These are phyloP conservation scores for Thrips palmi DNA, from an alignment of 1,140 invertebrate genomes.

Conservation along the genomic window DNA sequence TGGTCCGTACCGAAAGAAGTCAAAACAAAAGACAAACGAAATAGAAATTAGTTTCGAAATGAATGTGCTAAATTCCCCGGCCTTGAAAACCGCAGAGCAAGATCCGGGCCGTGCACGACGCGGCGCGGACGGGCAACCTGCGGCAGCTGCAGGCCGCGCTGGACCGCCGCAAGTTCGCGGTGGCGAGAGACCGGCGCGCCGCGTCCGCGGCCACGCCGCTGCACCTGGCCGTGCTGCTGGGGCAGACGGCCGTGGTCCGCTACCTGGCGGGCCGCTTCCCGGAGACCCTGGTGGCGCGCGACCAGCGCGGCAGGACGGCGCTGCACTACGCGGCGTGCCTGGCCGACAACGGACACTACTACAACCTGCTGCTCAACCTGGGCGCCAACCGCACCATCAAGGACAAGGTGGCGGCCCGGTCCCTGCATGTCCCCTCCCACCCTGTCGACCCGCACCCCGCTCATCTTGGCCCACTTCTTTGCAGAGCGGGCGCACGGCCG, in stretches of 20 bases:
- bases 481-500: constrained; percentile 52
- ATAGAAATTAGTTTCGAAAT: background rate
- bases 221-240: constrained; percentile 77
- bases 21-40: constrained; percentile 1
- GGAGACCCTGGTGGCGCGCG: constrained; percentile 53
- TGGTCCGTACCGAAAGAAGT: constrained; percentile 45
- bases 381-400: constrained; percentile 63
- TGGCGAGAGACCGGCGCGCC: constrained; percentile 59
- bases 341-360: constrained; percentile 73
- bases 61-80: background rate
- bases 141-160: constrained; percentile 66
- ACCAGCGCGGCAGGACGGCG: constrained; percentile 68
- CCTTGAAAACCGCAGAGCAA: constrained; percentile 43
- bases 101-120: constrained; percentile 70
- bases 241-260: constrained; percentile 31
- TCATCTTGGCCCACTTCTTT: constrained; percentile 14
- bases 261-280: constrained; percentile 45
- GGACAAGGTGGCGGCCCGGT: constrained; percentile 50
- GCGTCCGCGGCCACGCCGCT: constrained; percentile 77
- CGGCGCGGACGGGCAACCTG: constrained; percentile 68
- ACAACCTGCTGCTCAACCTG: constrained; percentile 63
- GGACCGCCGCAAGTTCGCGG: constrained; percentile 78
- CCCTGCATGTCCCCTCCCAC: background rate
- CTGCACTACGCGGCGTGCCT: constrained; percentile 77
- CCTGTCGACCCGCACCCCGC: background rate